A percentile compares a stretch with the other conserved stretches of the same genome.
These are phyloP conservation scores for Desmodus rotundus DNA, from an alignment of 2,113 vertebrate species.

Conservation along the genomic window DNA sequence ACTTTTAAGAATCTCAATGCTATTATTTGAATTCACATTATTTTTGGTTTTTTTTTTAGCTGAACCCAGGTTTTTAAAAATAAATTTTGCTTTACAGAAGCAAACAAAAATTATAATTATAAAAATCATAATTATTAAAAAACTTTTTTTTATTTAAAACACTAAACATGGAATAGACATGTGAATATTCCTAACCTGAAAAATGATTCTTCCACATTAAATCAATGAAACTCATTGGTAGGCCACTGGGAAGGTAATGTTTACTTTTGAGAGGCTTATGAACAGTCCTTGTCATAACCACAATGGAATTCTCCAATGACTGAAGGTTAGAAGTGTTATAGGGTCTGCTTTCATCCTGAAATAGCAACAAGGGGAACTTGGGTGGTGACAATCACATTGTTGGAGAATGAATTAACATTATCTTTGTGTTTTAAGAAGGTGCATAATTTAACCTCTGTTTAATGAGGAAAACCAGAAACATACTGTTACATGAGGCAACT, in stretches of 20 bases:
- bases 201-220: conserved; percentile 98
- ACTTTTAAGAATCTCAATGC: neutral
- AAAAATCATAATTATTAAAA: conserved; percentile 76
- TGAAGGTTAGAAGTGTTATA: conserved; percentile 99
- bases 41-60: neutral
- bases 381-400: neutral
- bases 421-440: neutral
- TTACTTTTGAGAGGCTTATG: conserved; percentile 99
- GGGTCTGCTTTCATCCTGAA: conserved; percentile 98
- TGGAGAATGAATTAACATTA: neutral
- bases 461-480: neutral
- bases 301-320: conserved; percentile 99
- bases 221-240: conserved; percentile 96
- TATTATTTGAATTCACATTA: neutral
- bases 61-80: conserved; percentile 63
- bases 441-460: neutral
- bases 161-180: conserved; percentile 87
- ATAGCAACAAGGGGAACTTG: conserved; percentile 33
- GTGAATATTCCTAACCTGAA: conserved; percentile 97
- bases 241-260: conserved; percentile 93
- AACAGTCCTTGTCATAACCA: conserved; percentile 99
- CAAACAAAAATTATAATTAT: conserved; percentile 55
- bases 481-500: neutral
- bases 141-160: conserved; percentile 84
- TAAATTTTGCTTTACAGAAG: conserved; percentile 75